These are phyloP conservation scores for Polypterus senegalus DNA, from an alignment of 2,113 vertebrate species.

Conservation along the genomic window DNA sequence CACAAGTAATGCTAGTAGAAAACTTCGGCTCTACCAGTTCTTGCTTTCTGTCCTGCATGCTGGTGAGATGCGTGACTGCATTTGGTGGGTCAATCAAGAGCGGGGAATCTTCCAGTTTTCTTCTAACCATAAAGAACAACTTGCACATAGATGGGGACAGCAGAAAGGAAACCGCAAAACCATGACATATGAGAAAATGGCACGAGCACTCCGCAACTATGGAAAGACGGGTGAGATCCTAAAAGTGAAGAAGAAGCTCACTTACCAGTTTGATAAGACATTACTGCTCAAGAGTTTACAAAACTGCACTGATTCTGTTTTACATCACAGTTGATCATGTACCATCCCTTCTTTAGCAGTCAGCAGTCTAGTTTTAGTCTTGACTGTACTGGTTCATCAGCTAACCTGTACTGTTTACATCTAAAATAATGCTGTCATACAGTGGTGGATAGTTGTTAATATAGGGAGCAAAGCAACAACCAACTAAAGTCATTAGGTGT, in stretches of 20 bases:
- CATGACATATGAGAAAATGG: slow-evolving; percentile 59
- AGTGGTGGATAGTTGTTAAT: too few relatives aligned
- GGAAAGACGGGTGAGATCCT: slow-evolving; percentile 52
- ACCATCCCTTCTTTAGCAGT: too few relatives aligned
- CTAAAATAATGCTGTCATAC: too few relatives aligned
- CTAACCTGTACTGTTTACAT: too few relatives aligned
- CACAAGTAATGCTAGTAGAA: slow-evolving; percentile 29
- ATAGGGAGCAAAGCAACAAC: too few relatives aligned
- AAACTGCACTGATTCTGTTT: background rate
- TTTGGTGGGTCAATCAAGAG: slow-evolving; percentile 53
- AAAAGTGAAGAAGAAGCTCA: slow-evolving; percentile 54
- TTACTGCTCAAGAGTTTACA: slow-evolving; percentile 19
- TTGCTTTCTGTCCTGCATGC: slow-evolving; percentile 43
- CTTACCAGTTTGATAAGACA: slow-evolving; percentile 47
- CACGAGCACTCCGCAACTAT: slow-evolving; percentile 49
- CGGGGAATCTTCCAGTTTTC: slow-evolving; percentile 52
- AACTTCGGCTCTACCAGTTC: slow-evolving; percentile 51
- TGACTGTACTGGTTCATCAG: too few relatives aligned
- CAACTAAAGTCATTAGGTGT: too few relatives aligned
- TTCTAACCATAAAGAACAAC: slow-evolving; percentile 48
- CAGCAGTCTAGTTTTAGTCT: too few relatives aligned
- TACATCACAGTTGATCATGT: too few relatives aligned
- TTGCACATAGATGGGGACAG: slow-evolving; percentile 51
- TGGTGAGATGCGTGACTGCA: slow-evolving; percentile 49
- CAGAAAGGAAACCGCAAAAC: slow-evolving; percentile 55